These are phyloP conservation scores for Bugula neritina DNA, from an alignment of 2,888 invertebrate genomes.

Conservation along the genomic window DNA sequence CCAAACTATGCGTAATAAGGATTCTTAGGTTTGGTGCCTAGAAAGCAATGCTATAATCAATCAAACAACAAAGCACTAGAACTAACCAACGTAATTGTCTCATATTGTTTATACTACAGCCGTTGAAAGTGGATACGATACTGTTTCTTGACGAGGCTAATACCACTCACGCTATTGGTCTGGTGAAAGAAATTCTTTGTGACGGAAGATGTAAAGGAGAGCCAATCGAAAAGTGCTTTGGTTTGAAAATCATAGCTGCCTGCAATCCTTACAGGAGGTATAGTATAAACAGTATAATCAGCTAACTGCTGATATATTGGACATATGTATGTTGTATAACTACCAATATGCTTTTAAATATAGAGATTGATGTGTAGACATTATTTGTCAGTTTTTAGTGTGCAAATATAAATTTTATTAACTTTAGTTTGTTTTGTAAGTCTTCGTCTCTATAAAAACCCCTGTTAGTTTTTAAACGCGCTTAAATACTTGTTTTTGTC, in stretches of 20 bases:
- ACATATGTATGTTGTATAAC: not conserved
- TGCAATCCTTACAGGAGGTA: constrained; percentile 50
- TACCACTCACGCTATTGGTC: constrained; percentile 47
- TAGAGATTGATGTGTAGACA: not conserved
- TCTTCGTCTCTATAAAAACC: too few relatives aligned
- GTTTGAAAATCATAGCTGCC: constrained; percentile 46
- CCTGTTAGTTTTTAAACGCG: too few relatives aligned
- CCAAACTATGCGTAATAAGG: too few relatives aligned
- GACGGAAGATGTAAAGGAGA: constrained; percentile 41
- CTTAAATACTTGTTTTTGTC: too few relatives aligned
- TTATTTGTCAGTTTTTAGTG: not conserved
- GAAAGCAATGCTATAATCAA: too few relatives aligned
- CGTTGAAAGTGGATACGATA: constrained; percentile 37
- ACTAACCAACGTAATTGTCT: too few relatives aligned
- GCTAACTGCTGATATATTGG: not conserved
- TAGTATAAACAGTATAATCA: too few relatives aligned
- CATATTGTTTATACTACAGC: too few relatives aligned
- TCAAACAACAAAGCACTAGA: too few relatives aligned
- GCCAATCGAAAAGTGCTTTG: constrained; percentile 33
- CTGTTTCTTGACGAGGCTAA: constrained; percentile 50
- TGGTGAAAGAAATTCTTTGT: constrained; percentile 49
- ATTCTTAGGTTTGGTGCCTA: too few relatives aligned
- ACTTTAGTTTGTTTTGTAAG: too few relatives aligned
- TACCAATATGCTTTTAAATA: not conserved
- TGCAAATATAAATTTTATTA: too few relatives aligned